Conservation (phyloP, 2,113 vertebrate genomes). For the Cervus canadensis region DNA sequence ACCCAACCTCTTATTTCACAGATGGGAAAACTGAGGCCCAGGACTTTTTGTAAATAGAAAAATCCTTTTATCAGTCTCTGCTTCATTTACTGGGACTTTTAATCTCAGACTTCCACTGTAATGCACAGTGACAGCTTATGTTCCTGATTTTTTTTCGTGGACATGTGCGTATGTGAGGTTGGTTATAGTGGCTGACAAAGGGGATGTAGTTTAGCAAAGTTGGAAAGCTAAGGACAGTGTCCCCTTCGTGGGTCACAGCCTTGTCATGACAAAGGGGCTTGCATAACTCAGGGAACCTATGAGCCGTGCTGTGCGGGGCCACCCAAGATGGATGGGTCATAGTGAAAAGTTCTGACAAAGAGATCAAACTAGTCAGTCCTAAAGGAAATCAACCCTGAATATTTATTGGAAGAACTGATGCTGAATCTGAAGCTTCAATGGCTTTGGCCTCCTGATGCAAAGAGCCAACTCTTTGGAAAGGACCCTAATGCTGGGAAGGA, state of each 20-base stretch:
- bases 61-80: not conserved
- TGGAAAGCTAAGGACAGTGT: not conserved
- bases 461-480: not conserved
- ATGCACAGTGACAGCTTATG: not conserved
- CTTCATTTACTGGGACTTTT: not conserved
- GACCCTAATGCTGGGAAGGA: not conserved
- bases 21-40: not conserved
- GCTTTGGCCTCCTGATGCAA: not conserved
- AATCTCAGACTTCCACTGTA: not conserved
- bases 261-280: not conserved
- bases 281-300: not conserved
- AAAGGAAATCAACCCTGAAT: not conserved
- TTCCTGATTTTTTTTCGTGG: not conserved
- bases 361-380: not conserved
- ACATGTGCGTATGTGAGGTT: rapidly evolving
- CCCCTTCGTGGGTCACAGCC: not conserved
- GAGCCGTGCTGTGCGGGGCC: not conserved
- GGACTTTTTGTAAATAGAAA: not conserved
- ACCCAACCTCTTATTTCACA: not conserved
- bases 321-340: not conserved
- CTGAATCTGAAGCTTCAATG: not conserved
- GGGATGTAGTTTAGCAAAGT: not conserved
- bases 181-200: not conserved
- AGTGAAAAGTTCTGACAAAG: not conserved
- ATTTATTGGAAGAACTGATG: not conserved